These are phyloP conservation scores for Coccyzus lansbergi DNA, from an alignment of 2,797 vertebrate species.

Conservation along the genomic window DNA sequence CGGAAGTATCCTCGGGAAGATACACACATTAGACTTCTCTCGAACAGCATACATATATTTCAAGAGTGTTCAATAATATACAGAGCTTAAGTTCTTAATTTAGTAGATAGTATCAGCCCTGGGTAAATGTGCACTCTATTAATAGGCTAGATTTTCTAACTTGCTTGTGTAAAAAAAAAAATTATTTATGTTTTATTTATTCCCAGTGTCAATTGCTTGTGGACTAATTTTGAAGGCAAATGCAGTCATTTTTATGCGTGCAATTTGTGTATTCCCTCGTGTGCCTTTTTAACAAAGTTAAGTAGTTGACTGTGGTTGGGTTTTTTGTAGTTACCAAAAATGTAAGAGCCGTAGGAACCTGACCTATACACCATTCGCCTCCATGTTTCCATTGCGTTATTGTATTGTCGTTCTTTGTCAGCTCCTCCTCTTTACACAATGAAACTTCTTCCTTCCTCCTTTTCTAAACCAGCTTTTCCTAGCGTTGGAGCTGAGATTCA, in stretches of 20 bases:
- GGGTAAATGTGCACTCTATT: constrained; percentile 13
- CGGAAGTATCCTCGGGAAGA: not conserved
- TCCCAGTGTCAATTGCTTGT: not conserved
- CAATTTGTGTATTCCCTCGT: not conserved
- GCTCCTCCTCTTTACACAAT: not conserved
- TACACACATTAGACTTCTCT: not conserved
- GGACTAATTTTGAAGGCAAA: not conserved
- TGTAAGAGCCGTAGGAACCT: not conserved
- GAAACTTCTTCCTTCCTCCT: constrained; percentile 49
- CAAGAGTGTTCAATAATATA: not conserved
- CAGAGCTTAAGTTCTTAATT: constrained; percentile 31
- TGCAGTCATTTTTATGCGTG: not conserved
- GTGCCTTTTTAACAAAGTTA: not conserved
- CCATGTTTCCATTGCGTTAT: not conserved
- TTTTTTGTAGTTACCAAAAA: not conserved
- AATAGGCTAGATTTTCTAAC: constrained; percentile 29
- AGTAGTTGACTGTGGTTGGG: not conserved
- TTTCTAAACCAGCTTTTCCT: constrained; percentile 20
- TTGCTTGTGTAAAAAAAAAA: not conserved
- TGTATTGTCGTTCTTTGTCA: constrained; percentile 20
- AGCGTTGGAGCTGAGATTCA: not conserved
- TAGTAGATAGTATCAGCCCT: constrained; percentile 14
- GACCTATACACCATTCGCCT: not conserved
- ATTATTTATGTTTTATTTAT: not conserved
- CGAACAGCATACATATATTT: not conserved